Conservation (phyloP, 2,888 invertebrate genomes). For the Copidosoma aretas region DNA sequence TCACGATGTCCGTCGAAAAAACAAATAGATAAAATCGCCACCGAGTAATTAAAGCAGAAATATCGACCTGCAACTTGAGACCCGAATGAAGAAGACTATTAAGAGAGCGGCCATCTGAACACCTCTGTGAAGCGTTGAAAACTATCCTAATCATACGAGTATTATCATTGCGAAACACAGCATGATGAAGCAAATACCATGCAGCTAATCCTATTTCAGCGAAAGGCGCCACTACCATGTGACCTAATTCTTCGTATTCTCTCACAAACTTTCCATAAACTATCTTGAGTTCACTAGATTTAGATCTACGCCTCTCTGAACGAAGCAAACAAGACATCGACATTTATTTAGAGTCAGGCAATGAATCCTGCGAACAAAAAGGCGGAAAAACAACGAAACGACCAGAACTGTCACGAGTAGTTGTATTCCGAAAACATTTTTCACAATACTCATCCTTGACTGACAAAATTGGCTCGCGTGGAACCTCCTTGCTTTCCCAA, state of each 20-base stretch:
- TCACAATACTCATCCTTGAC: no score
- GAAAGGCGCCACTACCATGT: not conserved
- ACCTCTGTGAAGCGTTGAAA: not conserved
- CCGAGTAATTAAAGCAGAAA: not conserved
- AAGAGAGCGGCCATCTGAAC: not conserved
- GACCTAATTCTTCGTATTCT: not conserved
- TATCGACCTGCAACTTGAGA: not conserved
- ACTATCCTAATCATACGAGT: not conserved
- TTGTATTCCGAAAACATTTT: not conserved
- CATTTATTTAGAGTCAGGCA: not conserved
- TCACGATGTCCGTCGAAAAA: slow-evolving; percentile 33
- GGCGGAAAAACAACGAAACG: slow-evolving; percentile 5
- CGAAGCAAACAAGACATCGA: not conserved
- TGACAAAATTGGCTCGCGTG: not conserved
- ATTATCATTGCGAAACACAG: not conserved
- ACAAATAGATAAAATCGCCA: no score
- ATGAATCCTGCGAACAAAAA: not conserved
- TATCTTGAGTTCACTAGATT: not conserved
- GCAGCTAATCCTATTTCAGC: no score
- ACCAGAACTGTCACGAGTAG: not conserved
- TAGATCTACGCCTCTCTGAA: not conserved
- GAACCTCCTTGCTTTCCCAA: not conserved
- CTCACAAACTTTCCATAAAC: not conserved
- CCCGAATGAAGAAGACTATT: not conserved
- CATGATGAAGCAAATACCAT: no score